phyloP scores from a whole-genome alignment of 2,113 vertebrate genomes.

The Spermophilus dauricus region DNA sequence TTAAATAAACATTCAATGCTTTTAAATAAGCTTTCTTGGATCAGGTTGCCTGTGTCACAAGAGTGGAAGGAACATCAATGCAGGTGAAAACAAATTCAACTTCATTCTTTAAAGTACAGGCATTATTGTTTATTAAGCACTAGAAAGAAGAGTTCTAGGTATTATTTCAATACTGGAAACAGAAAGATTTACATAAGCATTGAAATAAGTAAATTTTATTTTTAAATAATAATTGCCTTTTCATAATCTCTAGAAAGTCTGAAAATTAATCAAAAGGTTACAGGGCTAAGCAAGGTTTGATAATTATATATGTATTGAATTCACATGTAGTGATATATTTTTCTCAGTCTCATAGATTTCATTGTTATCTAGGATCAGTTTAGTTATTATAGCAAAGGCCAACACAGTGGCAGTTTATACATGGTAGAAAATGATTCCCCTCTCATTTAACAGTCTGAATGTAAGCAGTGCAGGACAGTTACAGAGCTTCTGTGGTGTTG shows the following conservation, averaged over 20 bases:
- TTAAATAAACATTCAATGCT: too few relatives aligned
- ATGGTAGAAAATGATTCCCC: neutral
- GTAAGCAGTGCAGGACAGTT: neutral
- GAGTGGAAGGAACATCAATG: slow-evolving; percentile 97
- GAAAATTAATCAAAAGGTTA: slow-evolving; percentile 1
- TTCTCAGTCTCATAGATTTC: neutral
- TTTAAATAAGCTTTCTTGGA: slow-evolving; percentile 90
- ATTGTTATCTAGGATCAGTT: neutral
- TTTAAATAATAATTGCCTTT: too few relatives aligned
- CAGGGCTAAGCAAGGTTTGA: neutral
- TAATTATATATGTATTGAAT: neutral
- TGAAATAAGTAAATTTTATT: neutral
- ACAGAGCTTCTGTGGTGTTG: neutral
- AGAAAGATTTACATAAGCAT: neutral
- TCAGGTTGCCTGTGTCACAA: slow-evolving; percentile 94
- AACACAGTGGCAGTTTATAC: neutral
- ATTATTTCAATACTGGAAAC: neutral
- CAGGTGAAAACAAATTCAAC: slow-evolving; percentile 90
- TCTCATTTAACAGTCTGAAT: neutral
- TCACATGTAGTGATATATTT: neutral
- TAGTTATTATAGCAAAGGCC: neutral
- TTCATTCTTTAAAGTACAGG: neutral
- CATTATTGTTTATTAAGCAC: neutral
- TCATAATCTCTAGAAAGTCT: neutral
- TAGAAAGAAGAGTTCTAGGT: neutral